Evolutionary conservation across 2,113 vertebrate species (phyloP), one percentile per base, ranked within the genome.

Genomic region (Mormyrus lacerda): DNA sequence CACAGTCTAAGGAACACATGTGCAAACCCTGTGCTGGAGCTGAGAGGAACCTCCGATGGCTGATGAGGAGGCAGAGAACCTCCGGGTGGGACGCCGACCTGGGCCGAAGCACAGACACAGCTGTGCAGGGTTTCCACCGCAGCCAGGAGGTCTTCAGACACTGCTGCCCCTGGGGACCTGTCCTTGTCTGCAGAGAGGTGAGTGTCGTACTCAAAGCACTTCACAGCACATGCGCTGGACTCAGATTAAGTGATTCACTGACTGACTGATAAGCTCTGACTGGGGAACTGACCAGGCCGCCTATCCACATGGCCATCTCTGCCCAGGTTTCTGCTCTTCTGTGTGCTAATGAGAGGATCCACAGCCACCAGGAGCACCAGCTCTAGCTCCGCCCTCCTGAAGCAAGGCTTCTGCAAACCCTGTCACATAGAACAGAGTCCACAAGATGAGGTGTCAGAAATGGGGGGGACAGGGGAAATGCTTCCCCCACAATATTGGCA

Each of bases 321-420:
- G 8, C 48, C 53, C 55, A 35, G 53, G 19, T 73, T 90, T 35
- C 89, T 92, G 89, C 48, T 91, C 91, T 84, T 96, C 90, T 96
- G 95, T 31, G 92, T 87, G n/a, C 94, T 95, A 48, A 96, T 76
- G 85, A 98, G 42, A 31, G 91, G 93, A 76, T 95, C 96, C 90
- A 96, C 93, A 13, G 95, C 90, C 8, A 94, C 50, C 47, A 99
- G 95, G 91, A 99, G 94, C 39, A 89, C 93, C 47, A 99, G 93
- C 90, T 99, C 97, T 90, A 92, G 91, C 93, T 96, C 95, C 88
- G 95, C 95, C 92, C 93, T 97, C 93, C 95, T 96, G 92, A 95
- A 96, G 4, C n/a, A 50, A 45, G 89, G 92, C 9, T 94, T 95
- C 87, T 96, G 92, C 88, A 97, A 91, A 69, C 83, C 91, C 98